Conservation (phyloP, 2,797 vertebrate species). For the Tangara arthus region DNA sequence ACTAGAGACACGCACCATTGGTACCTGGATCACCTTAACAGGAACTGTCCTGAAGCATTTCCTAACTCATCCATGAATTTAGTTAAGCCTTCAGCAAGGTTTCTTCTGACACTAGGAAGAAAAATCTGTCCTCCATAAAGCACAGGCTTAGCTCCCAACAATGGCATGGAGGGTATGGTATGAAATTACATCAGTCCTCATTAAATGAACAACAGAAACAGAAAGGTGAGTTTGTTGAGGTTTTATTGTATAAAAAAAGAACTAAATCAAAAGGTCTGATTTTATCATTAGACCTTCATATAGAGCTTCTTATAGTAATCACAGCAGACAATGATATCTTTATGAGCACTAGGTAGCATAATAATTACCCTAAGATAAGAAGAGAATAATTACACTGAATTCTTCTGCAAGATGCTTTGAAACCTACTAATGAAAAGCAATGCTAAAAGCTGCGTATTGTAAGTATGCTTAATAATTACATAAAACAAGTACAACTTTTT, state of each 20-base stretch:
- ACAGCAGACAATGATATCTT: not conserved
- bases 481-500: not conserved
- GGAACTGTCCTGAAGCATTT: not conserved
- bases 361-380: conserved; percentile 26
- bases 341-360: not conserved
- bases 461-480: not conserved
- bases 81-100: not conserved
- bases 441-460: not conserved
- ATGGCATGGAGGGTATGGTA: not conserved
- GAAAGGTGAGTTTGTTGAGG: not conserved
- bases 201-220: not conserved
- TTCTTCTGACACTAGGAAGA: not conserved
- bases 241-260: not conserved
- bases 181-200: not conserved
- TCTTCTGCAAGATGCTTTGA: conserved; percentile 27
- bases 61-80: not conserved
- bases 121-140: not conserved
- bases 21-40: not conserved
- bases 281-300: not conserved
- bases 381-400: conserved; percentile 15
- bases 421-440: not conserved
- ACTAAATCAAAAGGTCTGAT: not conserved
- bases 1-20: not conserved
- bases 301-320: not conserved
- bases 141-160: not conserved